Conservation (phyloP, 2,888 invertebrate genomes). For the Escarpia spicata region DNA sequence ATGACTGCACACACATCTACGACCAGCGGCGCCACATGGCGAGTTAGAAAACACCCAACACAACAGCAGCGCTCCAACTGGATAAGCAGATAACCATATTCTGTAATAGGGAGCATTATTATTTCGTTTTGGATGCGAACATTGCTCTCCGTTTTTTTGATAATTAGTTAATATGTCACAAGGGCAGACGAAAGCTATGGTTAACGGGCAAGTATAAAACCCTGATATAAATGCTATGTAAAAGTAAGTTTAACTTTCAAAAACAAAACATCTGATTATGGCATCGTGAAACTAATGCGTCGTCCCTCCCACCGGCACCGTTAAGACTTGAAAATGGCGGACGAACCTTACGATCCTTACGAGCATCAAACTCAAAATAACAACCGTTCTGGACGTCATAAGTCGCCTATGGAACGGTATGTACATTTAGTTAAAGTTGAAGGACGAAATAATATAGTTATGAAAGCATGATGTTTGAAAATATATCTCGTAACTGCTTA, state of each 20-base stretch:
- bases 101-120: neutral
- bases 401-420: neutral
- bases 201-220: neutral
- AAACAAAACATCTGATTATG: neutral
- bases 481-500: neutral
- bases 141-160: neutral
- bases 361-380: constrained; percentile 16
- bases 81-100: neutral
- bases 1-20: neutral
- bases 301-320: neutral
- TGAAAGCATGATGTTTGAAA: neutral
- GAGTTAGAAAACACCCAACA: neutral
- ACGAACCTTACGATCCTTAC: neutral
- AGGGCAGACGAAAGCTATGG: neutral
- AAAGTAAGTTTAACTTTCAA: neutral
- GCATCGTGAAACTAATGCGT: neutral
- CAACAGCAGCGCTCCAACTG: neutral
- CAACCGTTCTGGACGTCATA: neutral
- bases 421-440: neutral
- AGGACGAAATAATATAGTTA: neutral
- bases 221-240: neutral
- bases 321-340: constrained; percentile 16
- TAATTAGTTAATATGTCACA: neutral
- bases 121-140: neutral
- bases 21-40: neutral